Conservation (phyloP, 1,140 invertebrate species). For the Andrena cerasifolii region DNA sequence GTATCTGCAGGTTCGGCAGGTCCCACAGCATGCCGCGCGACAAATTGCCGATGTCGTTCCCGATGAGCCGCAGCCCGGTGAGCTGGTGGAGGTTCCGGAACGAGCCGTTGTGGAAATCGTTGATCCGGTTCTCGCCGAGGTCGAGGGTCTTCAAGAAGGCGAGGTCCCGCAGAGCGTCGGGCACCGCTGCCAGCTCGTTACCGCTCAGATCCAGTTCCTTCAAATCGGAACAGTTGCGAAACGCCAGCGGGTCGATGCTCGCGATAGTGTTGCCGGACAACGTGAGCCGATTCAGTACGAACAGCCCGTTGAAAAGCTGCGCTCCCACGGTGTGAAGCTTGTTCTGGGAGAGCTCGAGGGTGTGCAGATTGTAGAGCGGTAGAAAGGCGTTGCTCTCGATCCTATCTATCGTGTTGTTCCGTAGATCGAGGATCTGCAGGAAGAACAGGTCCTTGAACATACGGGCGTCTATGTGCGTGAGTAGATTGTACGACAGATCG, state of each 20-base stretch:
- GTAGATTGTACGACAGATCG: slow-evolving; percentile 91
- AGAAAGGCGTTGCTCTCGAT: slow-evolving; percentile 94
- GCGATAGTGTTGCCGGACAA: slow-evolving; percentile 92
- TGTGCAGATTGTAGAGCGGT: slow-evolving; percentile 93
- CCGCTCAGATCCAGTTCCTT: slow-evolving; percentile 94
- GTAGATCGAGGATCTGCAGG: slow-evolving; percentile 92
- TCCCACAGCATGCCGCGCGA: slow-evolving; percentile 93
- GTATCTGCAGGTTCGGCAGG: slow-evolving; percentile 90
- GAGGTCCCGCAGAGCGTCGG: slow-evolving; percentile 91
- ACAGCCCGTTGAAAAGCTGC: slow-evolving; percentile 92
- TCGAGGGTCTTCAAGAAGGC: slow-evolving; percentile 93
- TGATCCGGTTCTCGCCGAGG: slow-evolving; percentile 93
- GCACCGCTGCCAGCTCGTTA: slow-evolving; percentile 91
- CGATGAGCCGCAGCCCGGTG: slow-evolving; percentile 91
- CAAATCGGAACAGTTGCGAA: slow-evolving; percentile 94
- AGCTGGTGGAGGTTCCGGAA: slow-evolving; percentile 92
- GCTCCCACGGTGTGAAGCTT: slow-evolving; percentile 90
- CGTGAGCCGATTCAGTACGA: slow-evolving; percentile 91
- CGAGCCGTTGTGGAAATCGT: slow-evolving; percentile 89
- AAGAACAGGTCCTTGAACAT: slow-evolving; percentile 94
- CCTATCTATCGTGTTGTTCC: slow-evolving; percentile 93
- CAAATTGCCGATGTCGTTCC: slow-evolving; percentile 93
- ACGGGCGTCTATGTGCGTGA: slow-evolving; percentile 90
- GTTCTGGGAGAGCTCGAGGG: slow-evolving; percentile 93
- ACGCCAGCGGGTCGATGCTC: slow-evolving; percentile 91